phyloP scores from a whole-genome alignment of 2,888 invertebrate species.

The Synergus laeviventris region DNA sequence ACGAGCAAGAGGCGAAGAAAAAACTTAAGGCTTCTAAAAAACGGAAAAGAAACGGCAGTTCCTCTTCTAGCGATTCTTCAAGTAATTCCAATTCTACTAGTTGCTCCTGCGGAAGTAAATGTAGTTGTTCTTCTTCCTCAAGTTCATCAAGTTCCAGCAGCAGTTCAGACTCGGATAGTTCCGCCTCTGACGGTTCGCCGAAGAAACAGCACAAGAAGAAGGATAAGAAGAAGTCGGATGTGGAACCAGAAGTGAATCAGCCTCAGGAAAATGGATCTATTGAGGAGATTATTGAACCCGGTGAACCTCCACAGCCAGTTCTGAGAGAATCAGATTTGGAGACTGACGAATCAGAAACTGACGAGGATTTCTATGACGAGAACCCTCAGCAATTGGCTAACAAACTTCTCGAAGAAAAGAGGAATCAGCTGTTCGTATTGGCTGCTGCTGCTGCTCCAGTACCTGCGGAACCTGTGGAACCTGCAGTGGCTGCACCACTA shows the following conservation, averaged over 20 bases:
- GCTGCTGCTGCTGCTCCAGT: conserved; percentile 81
- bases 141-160: conserved; percentile 80
- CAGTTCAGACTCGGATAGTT: conserved; percentile 80
- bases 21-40: conserved; percentile 71
- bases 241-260: conserved; percentile 65
- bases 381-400: conserved; percentile 86
- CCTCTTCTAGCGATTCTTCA: conserved; percentile 86
- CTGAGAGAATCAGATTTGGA: conserved; percentile 90
- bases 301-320: conserved; percentile 77
- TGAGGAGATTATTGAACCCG: conserved; percentile 77
- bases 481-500: conserved; percentile 53
- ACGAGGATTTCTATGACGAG: conserved; percentile 92
- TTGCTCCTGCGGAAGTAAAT: conserved; percentile 90
- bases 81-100: conserved; percentile 86
- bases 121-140: conserved; percentile 87
- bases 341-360: conserved; percentile 90
- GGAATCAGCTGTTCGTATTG: conserved; percentile 81
- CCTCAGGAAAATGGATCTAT: conserved; percentile 77
- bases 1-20: conserved; percentile 64
- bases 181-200: conserved; percentile 79
- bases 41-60: conserved; percentile 75
- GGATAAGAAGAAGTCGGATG: conserved; percentile 73
- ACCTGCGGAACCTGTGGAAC: conserved; percentile 51
- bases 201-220: conserved; percentile 69
- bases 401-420: conserved; percentile 85